Conservation (phyloP, 2,113 vertebrate genomes). For the Lepus americanus region DNA sequence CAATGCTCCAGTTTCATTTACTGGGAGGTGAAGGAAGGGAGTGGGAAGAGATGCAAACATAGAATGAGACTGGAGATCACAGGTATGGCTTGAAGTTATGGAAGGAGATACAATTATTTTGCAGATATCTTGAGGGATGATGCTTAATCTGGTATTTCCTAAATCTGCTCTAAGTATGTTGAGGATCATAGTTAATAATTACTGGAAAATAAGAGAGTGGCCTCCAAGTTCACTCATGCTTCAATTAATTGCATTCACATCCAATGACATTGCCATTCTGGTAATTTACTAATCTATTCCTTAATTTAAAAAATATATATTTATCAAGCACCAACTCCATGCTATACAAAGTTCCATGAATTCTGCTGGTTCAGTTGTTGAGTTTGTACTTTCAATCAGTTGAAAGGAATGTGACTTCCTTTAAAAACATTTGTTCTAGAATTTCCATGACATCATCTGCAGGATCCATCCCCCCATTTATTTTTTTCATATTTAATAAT, state of each 20-base stretch:
- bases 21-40: background rate
- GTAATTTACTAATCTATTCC: background rate
- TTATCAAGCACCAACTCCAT: background rate
- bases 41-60: background rate
- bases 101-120: background rate
- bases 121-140: background rate
- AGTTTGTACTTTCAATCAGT: conserved; percentile 17
- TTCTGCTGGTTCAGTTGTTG: background rate
- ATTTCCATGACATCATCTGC: background rate
- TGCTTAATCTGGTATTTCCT: background rate
- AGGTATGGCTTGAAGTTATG: background rate
- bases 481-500: background rate
- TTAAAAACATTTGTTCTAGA: background rate
- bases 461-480: background rate
- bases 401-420: background rate
- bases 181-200: background rate
- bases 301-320: background rate
- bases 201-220: background rate
- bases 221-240: background rate
- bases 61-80: background rate
- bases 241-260: background rate
- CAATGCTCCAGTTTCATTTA: background rate
- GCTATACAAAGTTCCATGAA: background rate
- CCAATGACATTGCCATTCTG: background rate
- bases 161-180: background rate